These are phyloP conservation scores for Selenia dentaria DNA, from an alignment of 2,888 invertebrate species.

Conservation along the genomic window DNA sequence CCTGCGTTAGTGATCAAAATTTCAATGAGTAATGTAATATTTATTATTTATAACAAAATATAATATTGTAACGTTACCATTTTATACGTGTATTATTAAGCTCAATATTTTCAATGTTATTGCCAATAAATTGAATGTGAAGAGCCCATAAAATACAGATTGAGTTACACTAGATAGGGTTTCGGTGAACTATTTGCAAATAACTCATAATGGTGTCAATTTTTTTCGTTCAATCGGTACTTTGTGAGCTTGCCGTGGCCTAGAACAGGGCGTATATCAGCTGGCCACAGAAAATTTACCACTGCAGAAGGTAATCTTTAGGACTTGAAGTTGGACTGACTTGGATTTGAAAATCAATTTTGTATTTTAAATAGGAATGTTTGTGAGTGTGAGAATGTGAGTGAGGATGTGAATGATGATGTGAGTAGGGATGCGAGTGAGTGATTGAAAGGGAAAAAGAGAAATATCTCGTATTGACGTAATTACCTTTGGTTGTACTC, in stretches of 20 bases:
- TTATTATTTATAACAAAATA: slow-evolving; percentile 3
- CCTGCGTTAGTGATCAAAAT: too few relatives aligned
- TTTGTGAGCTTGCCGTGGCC: slow-evolving; percentile 29
- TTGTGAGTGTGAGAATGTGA: too few relatives aligned
- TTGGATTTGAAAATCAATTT: too few relatives aligned
- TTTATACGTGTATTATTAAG: slow-evolving; percentile 11
- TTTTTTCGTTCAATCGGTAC: slow-evolving; percentile 44
- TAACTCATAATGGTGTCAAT: slow-evolving; percentile 51
- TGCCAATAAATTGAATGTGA: slow-evolving; percentile 29
- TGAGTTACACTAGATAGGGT: slow-evolving; percentile 38
- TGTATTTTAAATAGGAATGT: too few relatives aligned
- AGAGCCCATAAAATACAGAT: slow-evolving; percentile 37
- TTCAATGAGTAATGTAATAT: too few relatives aligned
- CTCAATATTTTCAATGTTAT: slow-evolving; percentile 14
- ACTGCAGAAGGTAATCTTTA: slow-evolving; percentile 1
- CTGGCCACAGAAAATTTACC: slow-evolving; percentile 7
- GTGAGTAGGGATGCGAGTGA: too few relatives aligned
- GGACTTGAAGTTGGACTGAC: too few relatives aligned
- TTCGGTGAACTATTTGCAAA: slow-evolving; percentile 48
- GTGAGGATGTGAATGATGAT: too few relatives aligned
- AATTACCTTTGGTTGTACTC: too few relatives aligned
- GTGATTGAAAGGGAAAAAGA: too few relatives aligned
- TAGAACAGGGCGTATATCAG: not conserved
- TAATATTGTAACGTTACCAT: not conserved
- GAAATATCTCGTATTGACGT: too few relatives aligned